Percentiles rank a stretch among this genome's conserved stretches.
These are phyloP conservation scores for Sardina pilchardus DNA, from an alignment of 2,113 vertebrate species.

Conservation along the genomic window DNA sequence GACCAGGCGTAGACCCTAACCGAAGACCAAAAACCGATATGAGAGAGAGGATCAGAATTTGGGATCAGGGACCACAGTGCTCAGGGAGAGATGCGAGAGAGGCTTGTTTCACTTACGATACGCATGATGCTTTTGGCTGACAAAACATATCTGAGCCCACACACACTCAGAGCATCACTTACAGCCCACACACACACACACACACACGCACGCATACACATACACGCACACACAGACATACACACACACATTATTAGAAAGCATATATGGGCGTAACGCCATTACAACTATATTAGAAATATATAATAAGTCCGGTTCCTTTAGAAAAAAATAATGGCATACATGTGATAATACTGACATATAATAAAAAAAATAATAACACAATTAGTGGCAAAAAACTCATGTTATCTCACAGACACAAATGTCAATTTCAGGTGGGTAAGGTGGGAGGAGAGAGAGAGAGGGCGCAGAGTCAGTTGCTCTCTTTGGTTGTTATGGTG, in stretches of 20 bases:
- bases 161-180: not conserved
- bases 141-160: not conserved
- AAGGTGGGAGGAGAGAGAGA: not conserved
- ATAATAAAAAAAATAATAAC: conserved; percentile 32
- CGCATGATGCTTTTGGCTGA: not conserved
- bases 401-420: conserved; percentile 2
- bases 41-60: not conserved
- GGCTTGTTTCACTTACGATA: not conserved
- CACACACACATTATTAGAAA: conserved; percentile 2
- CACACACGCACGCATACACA: not conserved
- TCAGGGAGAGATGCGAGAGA: not conserved
- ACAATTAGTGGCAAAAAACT: not conserved
- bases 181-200: not conserved
- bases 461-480: conserved; percentile 76
- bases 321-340: conserved; percentile 35
- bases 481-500: conserved; percentile 99
- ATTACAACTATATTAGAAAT: conserved; percentile 20
- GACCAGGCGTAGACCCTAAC: not conserved
- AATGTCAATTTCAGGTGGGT: not conserved
- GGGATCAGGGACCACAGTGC: conserved; percentile 4
- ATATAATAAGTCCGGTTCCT: conserved; percentile 6
- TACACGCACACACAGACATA: not conserved
- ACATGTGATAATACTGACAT: conserved; percentile 40
- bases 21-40: not conserved
- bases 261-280: conserved; percentile 5